Evolutionary conservation across 2,797 vertebrate species (phyloP), one percentile per base, ranked within the genome.

Genomic region (Macropodus opercularis): DNA sequence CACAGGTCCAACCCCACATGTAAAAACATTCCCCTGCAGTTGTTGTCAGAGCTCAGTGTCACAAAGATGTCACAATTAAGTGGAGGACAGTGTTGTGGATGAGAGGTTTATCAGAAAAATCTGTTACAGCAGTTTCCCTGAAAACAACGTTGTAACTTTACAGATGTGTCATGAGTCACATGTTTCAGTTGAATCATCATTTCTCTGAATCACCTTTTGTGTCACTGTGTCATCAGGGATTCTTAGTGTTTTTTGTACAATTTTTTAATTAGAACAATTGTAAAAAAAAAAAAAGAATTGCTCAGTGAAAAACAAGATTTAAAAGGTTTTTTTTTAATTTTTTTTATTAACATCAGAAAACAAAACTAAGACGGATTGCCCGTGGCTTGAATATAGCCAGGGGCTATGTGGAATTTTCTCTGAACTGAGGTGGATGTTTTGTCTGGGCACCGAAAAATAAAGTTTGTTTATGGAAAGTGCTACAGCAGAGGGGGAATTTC

Each of bases 401-500:
- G 42, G 53, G 47, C 64, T 23, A 27, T 38, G 23, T 62, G 69
- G 41, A 74, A 52, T 56, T 50, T 52, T 52, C 14, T 69, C 48
- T 38, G 27, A 49, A 42, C 55, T 51, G 67, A 5, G 55, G 66
- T 72, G 61, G 68, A 79, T 87, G 81, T 88, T 86, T 88, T 84
- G 80, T 83, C 84, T 85, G 51, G 53, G n/a, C 12, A 26, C 61
- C 56, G 67, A 83, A 84, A 82, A 86, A 87, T 73, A 85, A 79
- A 52, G 58, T 54, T 80, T 84, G 80, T 87, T 87, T 85, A 83
- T 81, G 78, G 85, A 85, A 86, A 83, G 56, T 52, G 76, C 76
- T 76, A 57, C 70, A 63, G 66, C 56, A 19, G 61, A 82, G 75
- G 81, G 85, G 69, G 53, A 85, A 79, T 90, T 82, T 69, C 0